Evolutionary conservation across 2,113 vertebrate genomes (phyloP).

Genomic region (Calidris pugnax): DNA sequence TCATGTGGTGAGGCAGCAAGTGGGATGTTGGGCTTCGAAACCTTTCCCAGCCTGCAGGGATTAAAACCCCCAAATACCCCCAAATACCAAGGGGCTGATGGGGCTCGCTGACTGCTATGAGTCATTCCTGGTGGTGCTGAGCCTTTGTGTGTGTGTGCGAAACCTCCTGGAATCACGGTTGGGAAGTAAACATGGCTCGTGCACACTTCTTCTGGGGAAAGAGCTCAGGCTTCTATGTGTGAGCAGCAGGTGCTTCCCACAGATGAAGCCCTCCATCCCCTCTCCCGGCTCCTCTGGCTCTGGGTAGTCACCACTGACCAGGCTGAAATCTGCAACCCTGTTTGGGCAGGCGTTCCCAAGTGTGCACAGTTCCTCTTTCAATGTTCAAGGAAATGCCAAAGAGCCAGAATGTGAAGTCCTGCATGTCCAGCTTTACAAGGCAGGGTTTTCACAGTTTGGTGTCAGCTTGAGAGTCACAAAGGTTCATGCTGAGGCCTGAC

Average conservation of each 20-base stretch:
- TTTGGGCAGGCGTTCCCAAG: accelerated
- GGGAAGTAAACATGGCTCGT: neutral
- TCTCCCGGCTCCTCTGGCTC: neutral
- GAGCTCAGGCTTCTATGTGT: neutral
- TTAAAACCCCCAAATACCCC: neutral
- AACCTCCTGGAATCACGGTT: neutral
- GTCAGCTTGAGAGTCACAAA: neutral
- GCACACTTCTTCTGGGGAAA: neutral
- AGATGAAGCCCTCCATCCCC: neutral
- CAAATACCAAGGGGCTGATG: neutral
- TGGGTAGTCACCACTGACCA: neutral
- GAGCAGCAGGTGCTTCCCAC: neutral
- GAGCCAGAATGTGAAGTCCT: neutral
- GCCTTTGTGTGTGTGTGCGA: neutral
- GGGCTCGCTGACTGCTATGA: accelerated
- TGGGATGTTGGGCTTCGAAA: neutral
- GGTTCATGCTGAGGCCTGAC: neutral
- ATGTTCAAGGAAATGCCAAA: neutral
- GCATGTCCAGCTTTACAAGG: neutral
- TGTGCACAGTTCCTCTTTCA: neutral
- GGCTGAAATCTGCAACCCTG: neutral
- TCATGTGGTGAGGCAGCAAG: neutral
- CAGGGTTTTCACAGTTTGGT: neutral
- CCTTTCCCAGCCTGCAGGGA: neutral
- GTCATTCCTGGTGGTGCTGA: neutral